Base-by-base conservation (phyloP, 2,113 vertebrate species). In the Piaya cayana region DNA sequence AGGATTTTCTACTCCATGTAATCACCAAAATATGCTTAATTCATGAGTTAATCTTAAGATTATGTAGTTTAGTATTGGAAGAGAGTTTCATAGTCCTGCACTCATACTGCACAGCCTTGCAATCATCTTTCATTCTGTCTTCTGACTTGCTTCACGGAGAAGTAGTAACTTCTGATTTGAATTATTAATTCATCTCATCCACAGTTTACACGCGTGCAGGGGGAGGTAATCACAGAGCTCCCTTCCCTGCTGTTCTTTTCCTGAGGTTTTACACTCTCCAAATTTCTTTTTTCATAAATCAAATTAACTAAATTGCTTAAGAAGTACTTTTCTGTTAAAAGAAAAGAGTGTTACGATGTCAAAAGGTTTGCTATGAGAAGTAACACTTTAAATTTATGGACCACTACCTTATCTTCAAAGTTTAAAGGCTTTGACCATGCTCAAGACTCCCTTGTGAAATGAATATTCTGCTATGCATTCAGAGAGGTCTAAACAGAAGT, bases 261-360 rank as follows among this genome's bases (percentile, higher is more conserved):
- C 92, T 81, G 76, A 94, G 92, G 68, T 64, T 91, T 91, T 49
- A 26, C 19, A 30, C 92, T 96, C 96, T 96, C 71, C 70, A 85
- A 55, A 93, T 93, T 87, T 78, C 77, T 94, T 82, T 94, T 78
- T 89, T 71, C 21, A 45, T 79, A 91, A 94, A 90, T 68, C 67
- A 96, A 95, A 96, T 96, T 95, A 96, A 36, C 70, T 64, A 76
- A 95, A 96, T 95, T 96, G 84, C 95, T 72, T 49, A 86, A 95
- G 93, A 91, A 95, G 95, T 76, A 42, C 84, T 82, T 84, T 82
- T 85, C 92, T 83, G 88, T 95, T 92, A 90, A 90, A 93, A 90
- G 43, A 85, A 95, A 47, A n/a, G 36, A 25, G n/a, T 8, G 53
- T 32, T 79, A 65, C 21, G 42, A 76, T 74, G 42, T 70, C 45